These are phyloP conservation scores for Branchipolynoe longqiensis DNA, from an alignment of 2,888 invertebrate species.

Conservation along the genomic window DNA sequence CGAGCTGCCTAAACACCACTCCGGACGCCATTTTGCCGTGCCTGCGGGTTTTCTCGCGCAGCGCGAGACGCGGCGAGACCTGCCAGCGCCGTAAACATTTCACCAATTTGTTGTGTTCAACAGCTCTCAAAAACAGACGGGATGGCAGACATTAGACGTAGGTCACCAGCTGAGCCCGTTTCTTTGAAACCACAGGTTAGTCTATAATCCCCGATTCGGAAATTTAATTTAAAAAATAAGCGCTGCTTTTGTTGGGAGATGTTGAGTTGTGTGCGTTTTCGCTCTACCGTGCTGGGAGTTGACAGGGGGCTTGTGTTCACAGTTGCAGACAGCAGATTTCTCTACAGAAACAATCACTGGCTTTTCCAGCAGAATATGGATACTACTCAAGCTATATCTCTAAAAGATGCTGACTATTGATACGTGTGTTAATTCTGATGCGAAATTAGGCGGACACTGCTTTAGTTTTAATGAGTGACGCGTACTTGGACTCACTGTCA, in stretches of 20 bases:
- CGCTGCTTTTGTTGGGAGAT: neutral
- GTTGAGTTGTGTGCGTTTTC: neutral
- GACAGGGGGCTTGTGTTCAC: neutral
- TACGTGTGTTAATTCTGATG: too few species aligned
- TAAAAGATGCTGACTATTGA: too few species aligned
- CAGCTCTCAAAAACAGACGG: conserved; percentile 4
- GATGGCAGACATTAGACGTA: conserved; percentile 24
- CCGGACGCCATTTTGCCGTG: conserved; percentile 53
- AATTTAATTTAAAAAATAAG: neutral
- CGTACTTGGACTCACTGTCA: too few species aligned
- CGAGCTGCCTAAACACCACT: conserved; percentile 59
- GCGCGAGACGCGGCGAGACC: conserved; percentile 25
- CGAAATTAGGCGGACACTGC: too few species aligned
- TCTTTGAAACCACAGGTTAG: neutral
- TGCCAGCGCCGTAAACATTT: conserved; percentile 3
- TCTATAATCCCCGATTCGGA: neutral
- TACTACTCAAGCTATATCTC: neutral
- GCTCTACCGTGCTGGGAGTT: too few species aligned
- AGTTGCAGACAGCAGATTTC: neutral
- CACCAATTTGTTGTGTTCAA: conserved; percentile 17
- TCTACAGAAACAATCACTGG: neutral
- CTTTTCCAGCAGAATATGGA: neutral
- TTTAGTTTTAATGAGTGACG: too few species aligned
- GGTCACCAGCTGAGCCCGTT: neutral
- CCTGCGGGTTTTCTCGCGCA: neutral